Evolutionary conservation across 2,888 invertebrate species (phyloP), one percentile per base, ranked within the genome.

Genomic region (Tridacna crocea): DNA sequence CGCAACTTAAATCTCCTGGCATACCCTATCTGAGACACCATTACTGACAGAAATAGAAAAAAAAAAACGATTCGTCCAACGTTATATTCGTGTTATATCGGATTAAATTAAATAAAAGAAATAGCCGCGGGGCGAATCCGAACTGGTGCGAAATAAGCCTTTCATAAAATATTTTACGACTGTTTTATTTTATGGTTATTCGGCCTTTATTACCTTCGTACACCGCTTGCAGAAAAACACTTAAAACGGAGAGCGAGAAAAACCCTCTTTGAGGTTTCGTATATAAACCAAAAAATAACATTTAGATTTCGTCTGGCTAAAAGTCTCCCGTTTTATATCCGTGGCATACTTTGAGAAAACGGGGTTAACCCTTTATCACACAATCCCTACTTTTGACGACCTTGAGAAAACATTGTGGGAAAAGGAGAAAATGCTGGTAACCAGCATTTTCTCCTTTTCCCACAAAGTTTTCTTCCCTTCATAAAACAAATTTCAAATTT

Each of bases 131-230:
- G 70, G 70, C 70, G 51, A 70, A 51, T 26, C 15, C 51, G n/a
- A 51, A 70, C 24, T 70, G 70, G 70, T 70, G 70, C 51, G 70
- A 70, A 70, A 51, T 70, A 70, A 70, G 70, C 70, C 70, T 70
- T 70, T 70, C 55, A 70, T 70, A 70, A 70, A 70, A 70, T 70
- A 70, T 70, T 70, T 70, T 70, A 70, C 22, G 70, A 70, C 70
- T 51, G 70, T 70, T 70, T 70, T 70, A 70, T 70, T 70, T 70
- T 70, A 70, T 70, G 70, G 70, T 48, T 70, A 70, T 70, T 70
- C 70, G 70, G 48, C 51, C 70, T 70, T 70, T 70, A 70, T 70
- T 51, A 24, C 19, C n/a, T 51, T 51, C 70, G 70, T 70, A 70
- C 70, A 70, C 70, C 19, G 70, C n/a, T 51, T 51, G 48, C 22